These are phyloP conservation scores for Psix sp. DNA, from an alignment of 1,140 invertebrate genomes.

Conservation along the genomic window DNA sequence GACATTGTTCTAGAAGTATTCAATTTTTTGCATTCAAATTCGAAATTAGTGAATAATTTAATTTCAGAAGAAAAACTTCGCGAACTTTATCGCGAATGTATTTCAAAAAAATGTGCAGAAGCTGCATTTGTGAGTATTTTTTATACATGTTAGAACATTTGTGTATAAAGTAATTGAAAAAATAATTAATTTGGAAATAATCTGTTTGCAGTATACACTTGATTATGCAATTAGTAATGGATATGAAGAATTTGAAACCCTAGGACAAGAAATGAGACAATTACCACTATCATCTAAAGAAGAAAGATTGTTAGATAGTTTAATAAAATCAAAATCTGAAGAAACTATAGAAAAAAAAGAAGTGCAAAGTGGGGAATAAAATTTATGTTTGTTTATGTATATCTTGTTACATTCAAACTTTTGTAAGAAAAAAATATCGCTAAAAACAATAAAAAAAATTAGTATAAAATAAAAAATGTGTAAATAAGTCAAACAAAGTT, in stretches of 20 bases:
- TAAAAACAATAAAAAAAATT: too few relatives aligned
- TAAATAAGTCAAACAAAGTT: too few relatives aligned
- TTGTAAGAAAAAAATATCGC: too few relatives aligned
- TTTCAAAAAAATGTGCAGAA: constrained; percentile 36
- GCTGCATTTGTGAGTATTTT: constrained; percentile 61
- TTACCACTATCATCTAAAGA: constrained; percentile 22
- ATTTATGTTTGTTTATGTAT: too few relatives aligned
- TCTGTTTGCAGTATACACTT: constrained; percentile 20
- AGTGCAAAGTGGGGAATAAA: not conserved
- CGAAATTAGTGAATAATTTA: constrained; percentile 26
- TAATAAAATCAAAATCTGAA: too few relatives aligned
- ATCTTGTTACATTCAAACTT: too few relatives aligned
- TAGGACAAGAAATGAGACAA: constrained; percentile 6
- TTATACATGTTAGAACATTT: constrained; percentile 3
- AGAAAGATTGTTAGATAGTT: not conserved
- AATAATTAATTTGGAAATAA: not conserved
- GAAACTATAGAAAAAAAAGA: not conserved
- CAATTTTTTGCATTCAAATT: constrained; percentile 24
- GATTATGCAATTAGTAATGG: constrained; percentile 8
- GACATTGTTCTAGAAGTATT: constrained; percentile 54
- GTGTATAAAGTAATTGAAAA: constrained; percentile 1
- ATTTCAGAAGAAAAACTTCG: constrained; percentile 30
- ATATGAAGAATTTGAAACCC: constrained; percentile 2
- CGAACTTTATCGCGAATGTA: constrained; percentile 56
- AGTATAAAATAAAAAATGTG: too few relatives aligned